These are phyloP conservation scores for Pectinophora gossypiella DNA, from an alignment of 1,140 invertebrate genomes.

Conservation along the genomic window DNA sequence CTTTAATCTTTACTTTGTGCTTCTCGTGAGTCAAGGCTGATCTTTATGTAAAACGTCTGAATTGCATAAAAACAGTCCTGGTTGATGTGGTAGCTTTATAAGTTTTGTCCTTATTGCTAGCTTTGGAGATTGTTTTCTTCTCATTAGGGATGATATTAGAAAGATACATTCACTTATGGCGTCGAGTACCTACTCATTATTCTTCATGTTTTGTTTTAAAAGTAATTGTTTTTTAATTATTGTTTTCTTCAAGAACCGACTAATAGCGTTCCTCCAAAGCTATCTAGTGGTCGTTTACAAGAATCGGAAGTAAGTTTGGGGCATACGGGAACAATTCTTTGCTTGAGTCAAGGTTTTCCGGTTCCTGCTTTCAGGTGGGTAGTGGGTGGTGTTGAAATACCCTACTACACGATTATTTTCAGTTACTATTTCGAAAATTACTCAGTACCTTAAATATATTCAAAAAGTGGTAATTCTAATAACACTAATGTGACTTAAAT, in stretches of 20 bases:
- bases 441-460: too few relatives aligned
- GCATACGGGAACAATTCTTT: constrained; percentile 74
- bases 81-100: constrained; percentile 23
- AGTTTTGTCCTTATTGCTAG: constrained; percentile 13
- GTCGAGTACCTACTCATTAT: not conserved
- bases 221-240: constrained; percentile 6
- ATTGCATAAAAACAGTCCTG: not conserved
- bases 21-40: constrained; percentile 43
- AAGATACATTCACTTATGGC: not conserved
- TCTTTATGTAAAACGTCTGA: constrained; percentile 8
- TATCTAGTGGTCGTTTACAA: constrained; percentile 77
- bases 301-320: constrained; percentile 56
- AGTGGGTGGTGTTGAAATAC: not conserved
- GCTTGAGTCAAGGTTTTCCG: constrained; percentile 79
- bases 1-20: constrained; percentile 74
- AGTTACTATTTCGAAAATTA: too few relatives aligned
- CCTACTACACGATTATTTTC: too few relatives aligned
- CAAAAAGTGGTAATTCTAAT: too few relatives aligned
- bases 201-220: not conserved
- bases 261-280: constrained; percentile 80
- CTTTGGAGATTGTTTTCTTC: constrained; percentile 10
- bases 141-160: not conserved
- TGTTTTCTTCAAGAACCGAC: constrained; percentile 77
- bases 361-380: constrained; percentile 78
- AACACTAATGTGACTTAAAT: too few relatives aligned